phyloP scores from a whole-genome alignment of 1,140 invertebrate genomes.

The Choristoneura fumiferana region DNA sequence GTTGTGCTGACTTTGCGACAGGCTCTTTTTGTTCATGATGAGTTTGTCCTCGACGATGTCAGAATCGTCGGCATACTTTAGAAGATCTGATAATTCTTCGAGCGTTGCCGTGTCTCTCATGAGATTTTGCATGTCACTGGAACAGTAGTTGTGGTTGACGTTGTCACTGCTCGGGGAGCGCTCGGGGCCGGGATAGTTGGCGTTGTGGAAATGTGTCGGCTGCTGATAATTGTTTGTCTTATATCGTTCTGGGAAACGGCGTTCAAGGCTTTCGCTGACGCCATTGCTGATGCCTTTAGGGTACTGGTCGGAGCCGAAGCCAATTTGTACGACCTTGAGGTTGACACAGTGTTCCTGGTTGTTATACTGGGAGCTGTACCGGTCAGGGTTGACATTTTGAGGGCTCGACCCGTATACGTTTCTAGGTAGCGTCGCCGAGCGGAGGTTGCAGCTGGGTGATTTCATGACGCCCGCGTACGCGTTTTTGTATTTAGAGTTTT shows the following conservation, averaged over 20 bases:
- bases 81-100: slow-evolving; percentile 85
- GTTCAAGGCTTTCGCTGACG: slow-evolving; percentile 78
- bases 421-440: slow-evolving; percentile 85
- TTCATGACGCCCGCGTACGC: slow-evolving; percentile 59
- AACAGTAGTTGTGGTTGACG: slow-evolving; percentile 67
- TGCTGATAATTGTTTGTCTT: slow-evolving; percentile 70
- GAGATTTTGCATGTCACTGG: slow-evolving; percentile 66
- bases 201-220: slow-evolving; percentile 58
- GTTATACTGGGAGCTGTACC: slow-evolving; percentile 76
- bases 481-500: slow-evolving; percentile 69
- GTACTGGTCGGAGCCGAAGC: slow-evolving; percentile 69
- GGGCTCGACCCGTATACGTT: slow-evolving; percentile 81
- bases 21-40: slow-evolving; percentile 69
- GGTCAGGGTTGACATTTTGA: slow-evolving; percentile 72
- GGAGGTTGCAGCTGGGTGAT: slow-evolving; percentile 78
- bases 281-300: slow-evolving; percentile 70
- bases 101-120: slow-evolving; percentile 80
- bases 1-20: slow-evolving; percentile 65
- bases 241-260: slow-evolving; percentile 67
- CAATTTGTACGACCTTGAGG: slow-evolving; percentile 78
- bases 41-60: slow-evolving; percentile 77
- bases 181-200: slow-evolving; percentile 64
- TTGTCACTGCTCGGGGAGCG: slow-evolving; percentile 66
- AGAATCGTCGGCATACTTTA: slow-evolving; percentile 83
- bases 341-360: slow-evolving; percentile 77